These are phyloP conservation scores for Oncopodura yosiiana DNA, from an alignment of 1,140 invertebrate species.

Conservation along the genomic window DNA sequence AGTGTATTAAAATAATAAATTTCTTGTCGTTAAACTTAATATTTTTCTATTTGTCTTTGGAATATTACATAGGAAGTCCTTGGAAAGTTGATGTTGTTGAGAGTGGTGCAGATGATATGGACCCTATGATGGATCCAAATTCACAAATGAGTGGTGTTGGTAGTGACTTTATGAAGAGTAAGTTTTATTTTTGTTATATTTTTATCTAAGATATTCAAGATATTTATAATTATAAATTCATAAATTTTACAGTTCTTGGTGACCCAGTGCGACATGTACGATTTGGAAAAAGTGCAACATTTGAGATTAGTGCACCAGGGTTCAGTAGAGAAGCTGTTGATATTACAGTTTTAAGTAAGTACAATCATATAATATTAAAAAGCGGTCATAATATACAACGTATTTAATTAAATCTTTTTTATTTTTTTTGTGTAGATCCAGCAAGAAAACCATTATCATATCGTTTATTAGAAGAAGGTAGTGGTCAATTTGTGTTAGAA, in stretches of 20 bases:
- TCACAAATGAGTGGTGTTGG: slow-evolving; percentile 15
- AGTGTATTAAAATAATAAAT: neutral
- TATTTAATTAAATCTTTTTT: neutral
- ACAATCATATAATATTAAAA: neutral
- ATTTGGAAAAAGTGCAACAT: slow-evolving; percentile 69
- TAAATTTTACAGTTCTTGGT: too few relatives aligned
- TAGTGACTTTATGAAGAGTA: slow-evolving; percentile 31
- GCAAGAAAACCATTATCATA: slow-evolving; percentile 58
- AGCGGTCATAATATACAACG: neutral
- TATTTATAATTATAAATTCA: too few relatives aligned
- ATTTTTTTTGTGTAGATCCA: slow-evolving; percentile 45
- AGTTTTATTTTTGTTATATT: neutral
- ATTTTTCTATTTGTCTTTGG: slow-evolving; percentile 23
- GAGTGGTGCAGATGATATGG: slow-evolving; percentile 34
- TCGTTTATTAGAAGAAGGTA: slow-evolving; percentile 59
- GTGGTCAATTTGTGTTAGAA: slow-evolving; percentile 73
- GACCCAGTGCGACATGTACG: slow-evolving; percentile 78
- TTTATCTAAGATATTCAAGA: too few relatives aligned
- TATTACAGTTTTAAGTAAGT: slow-evolving; percentile 45
- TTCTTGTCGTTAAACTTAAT: neutral
- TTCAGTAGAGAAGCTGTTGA: slow-evolving; percentile 55
- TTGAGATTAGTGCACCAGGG: slow-evolving; percentile 63
- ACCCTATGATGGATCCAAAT: slow-evolving; percentile 17
- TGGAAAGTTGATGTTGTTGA: slow-evolving; percentile 80
- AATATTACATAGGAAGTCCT: slow-evolving; percentile 62